Evolutionary conservation across 2,888 invertebrate genomes (phyloP), one percentile per base, ranked within the genome.

Genomic region (Drosophila siamana): DNA sequence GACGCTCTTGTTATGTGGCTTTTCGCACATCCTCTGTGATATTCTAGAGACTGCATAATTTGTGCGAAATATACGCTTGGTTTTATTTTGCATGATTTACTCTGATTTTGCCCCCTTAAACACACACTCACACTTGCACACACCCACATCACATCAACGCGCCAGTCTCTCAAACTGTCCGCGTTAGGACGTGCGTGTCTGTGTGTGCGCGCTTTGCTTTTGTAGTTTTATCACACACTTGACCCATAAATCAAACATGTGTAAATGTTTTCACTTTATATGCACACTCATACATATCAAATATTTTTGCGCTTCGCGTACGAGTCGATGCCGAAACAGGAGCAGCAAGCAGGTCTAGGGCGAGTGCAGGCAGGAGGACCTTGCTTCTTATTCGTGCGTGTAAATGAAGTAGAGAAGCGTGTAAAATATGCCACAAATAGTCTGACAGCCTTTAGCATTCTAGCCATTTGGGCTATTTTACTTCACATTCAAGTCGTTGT

Each of bases 211-310:
- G 74, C 47, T 64, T 62, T 50, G 33, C 80, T 80, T 83, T 84
- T 88, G 83, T 88, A 84, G 83, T 84, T 84, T 84, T 84, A 88
- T 84, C 83, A 84, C 83, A 84, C 83, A 88, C 88, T 84, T 84
- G 83, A 84, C 83, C 83, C 83, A 88, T 84, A 84, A 84, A 84
- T 84, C 83, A 84, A 88, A 88, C 83, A 84, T 84, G 83, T 84
- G 83, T 84, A 84, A 84, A 84, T 84, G 83, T 86, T 84, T 84
- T 84, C 88, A 84, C 83, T 84, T 86, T 86, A 84, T 84, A 84
- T 83, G 86, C 88, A 55, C 88, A 83, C 84, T 80, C 79, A 82
- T 82, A 80, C 76, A 80, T 79, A 81, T 83, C 74, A 83, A 83
- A 84, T 86, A 80, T 80, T 85, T 77, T 86, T 33, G 33, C 64